Evolutionary conservation across 2,888 invertebrate species (phyloP), one percentile per base, ranked within the genome.

Genomic region (Lottia gigantea): DNA sequence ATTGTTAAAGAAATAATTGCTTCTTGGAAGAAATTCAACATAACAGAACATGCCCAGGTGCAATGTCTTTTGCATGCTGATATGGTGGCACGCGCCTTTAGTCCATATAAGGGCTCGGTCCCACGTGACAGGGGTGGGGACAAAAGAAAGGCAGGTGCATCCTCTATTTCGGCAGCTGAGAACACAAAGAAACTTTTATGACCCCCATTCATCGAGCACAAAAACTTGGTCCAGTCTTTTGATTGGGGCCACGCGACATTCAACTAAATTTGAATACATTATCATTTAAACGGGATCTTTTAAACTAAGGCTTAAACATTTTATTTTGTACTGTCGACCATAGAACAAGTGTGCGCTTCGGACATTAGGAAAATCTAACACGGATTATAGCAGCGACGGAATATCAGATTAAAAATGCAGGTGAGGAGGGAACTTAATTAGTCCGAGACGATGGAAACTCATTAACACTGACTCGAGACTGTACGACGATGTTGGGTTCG

Each of bases 111-210:
- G 61, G 61, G 61, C 23, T 23, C 11, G 16, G 23, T 26, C 19
- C 31, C 62, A 31, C 49, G 66, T 49, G 49, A 23, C 25, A 12
- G 19, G 23, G 66, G 62, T 47, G 64, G 68, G 63, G 25, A 69
- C 69, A 71, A 73, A 49, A 55, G 55, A 47, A 23, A 19, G 71
- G 71, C 71, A 74, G 74, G 74, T 74, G 74, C 71, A 46, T 40
- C 55, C 61, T 26, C 45, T 25, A 64, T n/a, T 46, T 45, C 63
- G 64, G 67, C 74, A 74, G 74, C 74, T 74, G 74, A 71, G 62
- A 46, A 46, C 64, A 74, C 74, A 74, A 71, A 71, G 72, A 67
- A 67, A 67, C 68, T 45, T 68, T 71, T 65, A 63, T 67, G 71
- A 46, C 49, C 23, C 19, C 66, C 40, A 62, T 66, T 66, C 66